Evolutionary conservation across 2,113 vertebrate species (phyloP), one percentile per base, ranked within the genome.

Genomic region (Setophaga petechia): DNA sequence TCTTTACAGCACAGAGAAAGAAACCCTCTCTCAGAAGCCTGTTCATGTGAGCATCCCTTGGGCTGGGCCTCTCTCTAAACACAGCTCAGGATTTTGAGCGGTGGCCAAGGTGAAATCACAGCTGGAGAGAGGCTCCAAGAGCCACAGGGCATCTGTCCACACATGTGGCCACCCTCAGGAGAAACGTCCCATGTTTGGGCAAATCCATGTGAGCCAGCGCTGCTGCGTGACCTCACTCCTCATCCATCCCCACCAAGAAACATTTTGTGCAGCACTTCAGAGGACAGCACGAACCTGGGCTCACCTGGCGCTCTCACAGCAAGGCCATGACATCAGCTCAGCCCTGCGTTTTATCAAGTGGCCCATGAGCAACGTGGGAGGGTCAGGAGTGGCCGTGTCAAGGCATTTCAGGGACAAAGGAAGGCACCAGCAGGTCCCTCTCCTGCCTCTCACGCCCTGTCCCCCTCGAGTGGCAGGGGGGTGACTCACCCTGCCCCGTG

Each of bases 121-220:
- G 94, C 90, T 89, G 83, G 93, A 1, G 25, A 44, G 2, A 22
- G 61, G 57, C 79, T 96, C 95, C 95, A 93, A 75, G 72, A 95
- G 66, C 84, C 49, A 15, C 77, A 74, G 81, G 69, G 55, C 15
- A 27, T 84, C 88, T 84, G 73, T 91, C 90, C 96, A 71, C 33
- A 67, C 47, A 27, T 52, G 84, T 94, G 91, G 89, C 89, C 95
- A 71, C 76, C 49, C 72, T 66, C 21, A 2, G 35, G 68, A 93
- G 92, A 86, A 96, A 92, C 18, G 4, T 81, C 93, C 95, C 92
- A 85, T 95, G 87, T 97, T 97, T 92, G 94, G 94, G 83, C 90
- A 97, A 95, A 92, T 85, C 52, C 4, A 1, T 27, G 62, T 6
- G 77, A 96, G 94, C 80, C 94, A 89, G 3, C 1, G 54, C 80